Evolutionary conservation across 1,140 invertebrate genomes (phyloP).

Genomic region (Papilio polyxenes): DNA sequence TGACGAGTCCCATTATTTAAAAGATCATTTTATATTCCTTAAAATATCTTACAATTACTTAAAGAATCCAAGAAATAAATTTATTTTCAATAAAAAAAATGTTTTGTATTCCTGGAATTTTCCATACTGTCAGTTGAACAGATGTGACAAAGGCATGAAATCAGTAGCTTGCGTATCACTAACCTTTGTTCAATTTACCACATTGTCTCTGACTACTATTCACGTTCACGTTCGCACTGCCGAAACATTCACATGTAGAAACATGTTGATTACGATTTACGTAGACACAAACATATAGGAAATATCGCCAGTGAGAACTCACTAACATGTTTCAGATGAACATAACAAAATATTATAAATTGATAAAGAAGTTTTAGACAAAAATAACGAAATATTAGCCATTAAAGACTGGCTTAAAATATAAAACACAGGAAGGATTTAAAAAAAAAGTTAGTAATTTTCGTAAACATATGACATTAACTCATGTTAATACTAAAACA

Average conservation of each 20-base stretch:
- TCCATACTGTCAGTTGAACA: neutral
- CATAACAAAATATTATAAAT: no score
- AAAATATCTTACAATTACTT: neutral
- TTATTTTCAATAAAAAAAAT: neutral
- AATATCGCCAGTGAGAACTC: neutral
- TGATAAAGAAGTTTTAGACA: no score
- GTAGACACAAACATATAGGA: neutral
- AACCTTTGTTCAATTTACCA: slow-evolving; percentile 16
- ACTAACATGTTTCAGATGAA: no score
- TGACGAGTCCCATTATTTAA: no score
- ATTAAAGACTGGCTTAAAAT: no score
- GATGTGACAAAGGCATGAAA: neutral
- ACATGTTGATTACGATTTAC: neutral
- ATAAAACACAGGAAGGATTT: no score
- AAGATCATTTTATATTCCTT: no score
- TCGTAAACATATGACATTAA: neutral
- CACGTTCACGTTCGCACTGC: neutral
- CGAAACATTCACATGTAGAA: neutral
- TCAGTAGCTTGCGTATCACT: neutral
- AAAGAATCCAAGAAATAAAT: neutral
- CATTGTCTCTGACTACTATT: neutral
- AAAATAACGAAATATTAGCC: no score
- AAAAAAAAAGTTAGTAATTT: neutral
- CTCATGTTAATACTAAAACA: neutral
- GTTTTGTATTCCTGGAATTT: neutral